These are phyloP conservation scores for Trachelus stipa DNA, from an alignment of 2,888 invertebrate species.

Conservation along the genomic window DNA sequence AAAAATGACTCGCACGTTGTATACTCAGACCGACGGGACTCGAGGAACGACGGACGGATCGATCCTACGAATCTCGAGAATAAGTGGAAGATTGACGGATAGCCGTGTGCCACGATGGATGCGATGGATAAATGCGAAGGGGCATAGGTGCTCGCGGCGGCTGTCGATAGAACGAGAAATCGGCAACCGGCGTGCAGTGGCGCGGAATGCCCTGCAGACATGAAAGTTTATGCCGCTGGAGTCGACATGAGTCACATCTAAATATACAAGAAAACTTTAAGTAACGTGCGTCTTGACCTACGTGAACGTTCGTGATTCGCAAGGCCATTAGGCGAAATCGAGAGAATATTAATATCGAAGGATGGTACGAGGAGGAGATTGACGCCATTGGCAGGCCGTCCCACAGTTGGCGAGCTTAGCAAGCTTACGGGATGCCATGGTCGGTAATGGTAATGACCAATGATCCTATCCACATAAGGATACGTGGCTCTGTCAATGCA, in stretches of 20 bases:
- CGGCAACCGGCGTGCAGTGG: background rate
- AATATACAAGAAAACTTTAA: constrained; percentile 37
- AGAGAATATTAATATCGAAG: too few species aligned
- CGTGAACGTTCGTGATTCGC: constrained; percentile 25
- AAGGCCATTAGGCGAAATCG: too few species aligned
- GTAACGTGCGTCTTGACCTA: constrained; percentile 39
- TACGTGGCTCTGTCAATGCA: too few species aligned
- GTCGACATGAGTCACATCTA: constrained; percentile 52
- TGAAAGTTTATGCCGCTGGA: constrained; percentile 21
- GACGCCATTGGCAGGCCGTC: too few species aligned
- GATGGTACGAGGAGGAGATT: too few species aligned
- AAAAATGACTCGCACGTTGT: too few species aligned
- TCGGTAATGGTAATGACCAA: too few species aligned
- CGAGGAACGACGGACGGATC: background rate
- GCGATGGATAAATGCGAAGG: background rate
- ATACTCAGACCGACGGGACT: too few species aligned
- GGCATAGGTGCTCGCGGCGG: background rate
- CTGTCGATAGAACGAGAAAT: background rate
- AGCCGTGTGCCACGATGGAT: background rate
- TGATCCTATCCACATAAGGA: too few species aligned
- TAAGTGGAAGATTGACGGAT: too few species aligned
- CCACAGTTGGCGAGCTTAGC: too few species aligned
- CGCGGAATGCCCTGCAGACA: background rate
- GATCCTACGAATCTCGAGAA: background rate
- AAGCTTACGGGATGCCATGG: too few species aligned